phyloP scores from a whole-genome alignment of 2,797 vertebrate genomes.

The Lacerta viridis region DNA sequence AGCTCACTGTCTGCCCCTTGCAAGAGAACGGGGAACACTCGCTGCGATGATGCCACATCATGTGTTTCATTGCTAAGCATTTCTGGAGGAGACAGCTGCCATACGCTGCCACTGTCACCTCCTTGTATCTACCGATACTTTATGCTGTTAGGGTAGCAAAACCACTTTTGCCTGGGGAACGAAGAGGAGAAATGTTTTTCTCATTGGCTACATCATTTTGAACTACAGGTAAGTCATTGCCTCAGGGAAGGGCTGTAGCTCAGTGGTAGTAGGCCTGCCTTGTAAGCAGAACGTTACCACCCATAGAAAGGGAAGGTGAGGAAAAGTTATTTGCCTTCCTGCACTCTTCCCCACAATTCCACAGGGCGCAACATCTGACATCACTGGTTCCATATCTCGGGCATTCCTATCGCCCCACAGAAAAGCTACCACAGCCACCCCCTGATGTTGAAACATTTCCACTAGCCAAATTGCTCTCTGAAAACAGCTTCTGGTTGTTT shows the following conservation, averaged over 20 bases:
- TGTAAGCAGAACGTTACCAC: too few species aligned
- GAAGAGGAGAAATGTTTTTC: neutral
- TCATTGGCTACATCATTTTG: too few species aligned
- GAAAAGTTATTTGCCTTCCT: too few species aligned
- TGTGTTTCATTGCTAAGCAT: neutral
- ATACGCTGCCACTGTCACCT: neutral
- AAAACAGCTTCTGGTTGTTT: neutral
- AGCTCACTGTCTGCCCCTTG: neutral
- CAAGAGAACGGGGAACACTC: neutral
- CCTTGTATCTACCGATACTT: neutral
- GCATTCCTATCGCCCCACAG: too few species aligned
- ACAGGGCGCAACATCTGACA: too few species aligned
- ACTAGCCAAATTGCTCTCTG: neutral
- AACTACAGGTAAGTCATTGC: too few species aligned
- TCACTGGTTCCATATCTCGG: too few species aligned
- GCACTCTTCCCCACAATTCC: too few species aligned
- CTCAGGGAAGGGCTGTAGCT: too few species aligned
- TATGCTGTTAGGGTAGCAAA: neutral
- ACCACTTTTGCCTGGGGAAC: neutral
- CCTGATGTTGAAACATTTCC: neutral
- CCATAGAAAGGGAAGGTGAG: too few species aligned
- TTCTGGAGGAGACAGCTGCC: neutral
- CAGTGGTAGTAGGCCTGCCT: too few species aligned
- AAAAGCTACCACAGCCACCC: too few species aligned
- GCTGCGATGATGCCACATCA: neutral